phyloP scores from a whole-genome alignment of 1,140 invertebrate species.

The Harlomillsia oculata region DNA sequence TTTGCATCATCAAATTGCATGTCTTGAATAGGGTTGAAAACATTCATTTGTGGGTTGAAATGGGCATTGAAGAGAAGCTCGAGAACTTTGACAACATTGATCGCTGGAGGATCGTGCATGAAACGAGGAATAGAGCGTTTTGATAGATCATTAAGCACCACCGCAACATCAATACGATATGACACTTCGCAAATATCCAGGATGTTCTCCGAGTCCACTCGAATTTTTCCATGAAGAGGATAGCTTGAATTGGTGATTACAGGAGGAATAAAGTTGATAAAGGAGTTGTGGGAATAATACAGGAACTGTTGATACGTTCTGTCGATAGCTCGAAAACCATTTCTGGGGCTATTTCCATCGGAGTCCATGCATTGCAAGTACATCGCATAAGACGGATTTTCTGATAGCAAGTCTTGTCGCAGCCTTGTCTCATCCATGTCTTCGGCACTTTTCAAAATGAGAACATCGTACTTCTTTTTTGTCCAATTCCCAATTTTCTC shows the following conservation, averaged over 20 bases:
- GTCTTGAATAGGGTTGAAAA: conserved; percentile 2
- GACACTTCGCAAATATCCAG: conserved; percentile 11
- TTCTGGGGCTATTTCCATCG: no score
- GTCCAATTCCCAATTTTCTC: background rate
- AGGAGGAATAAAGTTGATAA: conserved; percentile 16
- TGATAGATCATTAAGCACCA: conserved; percentile 6
- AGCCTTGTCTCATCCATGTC: background rate
- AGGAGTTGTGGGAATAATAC: conserved; percentile 13
- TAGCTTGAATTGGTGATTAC: background rate
- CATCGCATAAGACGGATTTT: no score
- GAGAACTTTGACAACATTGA: background rate
- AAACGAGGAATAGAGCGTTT: conserved; percentile 11
- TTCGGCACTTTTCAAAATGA: conserved; percentile 8
- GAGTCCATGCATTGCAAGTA: no score
- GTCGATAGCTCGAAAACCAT: no score
- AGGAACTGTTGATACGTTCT: conserved; percentile 22
- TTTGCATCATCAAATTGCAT: conserved; percentile 6
- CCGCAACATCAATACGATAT: conserved; percentile 9
- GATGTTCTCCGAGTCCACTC: conserved; percentile 15
- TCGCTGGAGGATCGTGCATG: conserved; percentile 3
- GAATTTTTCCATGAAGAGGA: conserved; percentile 10
- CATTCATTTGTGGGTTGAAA: background rate
- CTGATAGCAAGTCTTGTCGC: no score
- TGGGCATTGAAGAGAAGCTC: background rate
- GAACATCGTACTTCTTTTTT: conserved; percentile 13